Percentiles rank a stretch among this genome's conserved stretches.
phyloP scores from a whole-genome alignment of 2,888 invertebrate genomes.

The Elysia crispata region DNA sequence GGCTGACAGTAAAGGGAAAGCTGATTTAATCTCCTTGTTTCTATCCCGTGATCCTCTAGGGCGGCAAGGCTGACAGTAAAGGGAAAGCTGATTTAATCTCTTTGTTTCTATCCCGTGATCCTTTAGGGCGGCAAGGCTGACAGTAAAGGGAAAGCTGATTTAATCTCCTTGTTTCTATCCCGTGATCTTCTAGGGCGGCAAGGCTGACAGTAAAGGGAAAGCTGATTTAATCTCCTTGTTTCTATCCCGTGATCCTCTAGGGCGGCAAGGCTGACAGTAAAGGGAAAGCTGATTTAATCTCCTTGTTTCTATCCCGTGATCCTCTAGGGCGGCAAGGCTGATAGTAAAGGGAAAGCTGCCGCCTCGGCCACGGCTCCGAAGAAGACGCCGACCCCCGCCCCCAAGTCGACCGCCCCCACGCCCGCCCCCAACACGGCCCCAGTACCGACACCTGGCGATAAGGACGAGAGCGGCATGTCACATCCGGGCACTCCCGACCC shows the following conservation, averaged over 20 bases:
- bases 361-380: constrained; percentile 49
- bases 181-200: too few relatives aligned
- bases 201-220: too few relatives aligned
- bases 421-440: constrained; percentile 39
- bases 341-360: background rate
- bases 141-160: constrained; percentile 6
- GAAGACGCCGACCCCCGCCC: constrained; percentile 53
- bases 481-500: background rate
- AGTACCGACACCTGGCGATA: constrained; percentile 55
- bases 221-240: too few relatives aligned
- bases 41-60: too few relatives aligned
- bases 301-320: too few relatives aligned
- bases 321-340: background rate
- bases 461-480: constrained; percentile 57
- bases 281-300: too few relatives aligned
- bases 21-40: background rate
- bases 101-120: too few relatives aligned
- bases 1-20: constrained; percentile 21
- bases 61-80: constrained; percentile 13
- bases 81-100: background rate
- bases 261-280: too few relatives aligned
- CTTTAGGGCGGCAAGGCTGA: background rate
- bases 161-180: too few relatives aligned
- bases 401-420: constrained; percentile 54
- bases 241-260: too few relatives aligned